These are phyloP conservation scores for Anolis carolinensis DNA, from an alignment of 2,113 vertebrate genomes.

Conservation along the genomic window DNA sequence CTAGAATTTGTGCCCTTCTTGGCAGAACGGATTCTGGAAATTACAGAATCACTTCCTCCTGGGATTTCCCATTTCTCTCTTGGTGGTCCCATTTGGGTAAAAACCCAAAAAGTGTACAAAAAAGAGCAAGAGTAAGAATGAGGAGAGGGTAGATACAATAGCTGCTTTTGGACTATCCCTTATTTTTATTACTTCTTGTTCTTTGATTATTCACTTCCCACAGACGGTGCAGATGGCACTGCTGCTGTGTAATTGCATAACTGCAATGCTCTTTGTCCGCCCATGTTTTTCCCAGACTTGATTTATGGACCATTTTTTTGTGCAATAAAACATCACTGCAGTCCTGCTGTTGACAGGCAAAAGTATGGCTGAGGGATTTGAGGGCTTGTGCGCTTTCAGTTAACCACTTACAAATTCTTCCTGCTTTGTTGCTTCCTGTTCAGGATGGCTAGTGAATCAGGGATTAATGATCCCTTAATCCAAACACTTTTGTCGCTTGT, in stretches of 20 bases:
- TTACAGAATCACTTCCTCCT: neutral
- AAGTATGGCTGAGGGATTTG: neutral
- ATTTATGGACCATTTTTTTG: neutral
- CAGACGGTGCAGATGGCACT: neutral
- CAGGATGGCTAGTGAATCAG: neutral
- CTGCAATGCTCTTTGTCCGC: too few species aligned
- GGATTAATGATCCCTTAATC: neutral
- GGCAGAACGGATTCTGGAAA: too few species aligned
- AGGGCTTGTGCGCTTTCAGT: neutral
- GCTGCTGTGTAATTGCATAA: neutral
- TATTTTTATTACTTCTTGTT: too few species aligned
- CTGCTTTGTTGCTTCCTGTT: neutral
- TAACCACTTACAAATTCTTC: neutral
- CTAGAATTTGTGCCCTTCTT: neutral
- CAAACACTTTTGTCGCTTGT: neutral
- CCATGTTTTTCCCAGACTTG: neutral
- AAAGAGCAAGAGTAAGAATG: neutral
- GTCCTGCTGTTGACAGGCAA: neutral
- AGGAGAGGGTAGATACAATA: neutral
- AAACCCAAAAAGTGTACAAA: neutral
- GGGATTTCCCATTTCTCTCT: neutral
- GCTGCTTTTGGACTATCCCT: neutral
- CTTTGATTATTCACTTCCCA: neutral
- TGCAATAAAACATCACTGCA: neutral
- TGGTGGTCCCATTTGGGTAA: neutral